Conservation (phyloP, 2,888 invertebrate genomes). For the Phaedon cochleariae region DNA sequence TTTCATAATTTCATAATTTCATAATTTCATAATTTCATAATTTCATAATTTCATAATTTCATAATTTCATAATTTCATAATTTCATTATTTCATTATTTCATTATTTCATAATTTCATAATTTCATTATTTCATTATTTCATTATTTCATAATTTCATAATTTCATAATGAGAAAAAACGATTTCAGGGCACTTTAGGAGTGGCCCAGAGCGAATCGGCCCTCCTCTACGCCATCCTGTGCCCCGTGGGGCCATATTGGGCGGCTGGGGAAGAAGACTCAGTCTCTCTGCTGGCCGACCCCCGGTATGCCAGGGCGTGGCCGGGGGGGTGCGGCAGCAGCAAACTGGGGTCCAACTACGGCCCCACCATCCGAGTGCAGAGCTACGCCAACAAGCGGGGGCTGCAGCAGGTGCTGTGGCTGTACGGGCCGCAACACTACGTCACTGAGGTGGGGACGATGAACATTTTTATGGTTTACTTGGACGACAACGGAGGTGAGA, state of each 20-base stretch:
- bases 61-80: too few relatives aligned
- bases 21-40: too few relatives aligned
- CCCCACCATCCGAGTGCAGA: constrained; percentile 85
- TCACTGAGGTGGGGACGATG: constrained; percentile 99
- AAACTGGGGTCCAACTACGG: constrained; percentile 97
- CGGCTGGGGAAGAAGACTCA: constrained; percentile 67
- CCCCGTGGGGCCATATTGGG: constrained; percentile 93
- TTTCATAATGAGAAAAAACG: too few relatives aligned
- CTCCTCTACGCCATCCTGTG: constrained; percentile 90
- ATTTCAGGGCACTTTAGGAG: constrained; percentile 88
- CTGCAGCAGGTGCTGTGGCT: constrained; percentile 97
- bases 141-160: too few relatives aligned
- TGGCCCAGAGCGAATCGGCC: constrained; percentile 86
- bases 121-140: too few relatives aligned
- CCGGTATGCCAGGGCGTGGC: constrained; percentile 85
- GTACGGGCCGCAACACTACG: constrained; percentile 88
- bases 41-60: too few relatives aligned
- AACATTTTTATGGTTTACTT: constrained; percentile 91
- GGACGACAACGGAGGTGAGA: constrained; percentile 88
- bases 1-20: too few relatives aligned
- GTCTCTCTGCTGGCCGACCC: constrained; percentile 94
- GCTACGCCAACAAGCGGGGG: constrained; percentile 76
- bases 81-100: too few relatives aligned
- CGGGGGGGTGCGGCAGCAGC: constrained; percentile 91
- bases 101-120: too few relatives aligned